These are phyloP conservation scores for Cuniculus paca DNA, from an alignment of 2,797 vertebrate genomes.

Conservation along the genomic window DNA sequence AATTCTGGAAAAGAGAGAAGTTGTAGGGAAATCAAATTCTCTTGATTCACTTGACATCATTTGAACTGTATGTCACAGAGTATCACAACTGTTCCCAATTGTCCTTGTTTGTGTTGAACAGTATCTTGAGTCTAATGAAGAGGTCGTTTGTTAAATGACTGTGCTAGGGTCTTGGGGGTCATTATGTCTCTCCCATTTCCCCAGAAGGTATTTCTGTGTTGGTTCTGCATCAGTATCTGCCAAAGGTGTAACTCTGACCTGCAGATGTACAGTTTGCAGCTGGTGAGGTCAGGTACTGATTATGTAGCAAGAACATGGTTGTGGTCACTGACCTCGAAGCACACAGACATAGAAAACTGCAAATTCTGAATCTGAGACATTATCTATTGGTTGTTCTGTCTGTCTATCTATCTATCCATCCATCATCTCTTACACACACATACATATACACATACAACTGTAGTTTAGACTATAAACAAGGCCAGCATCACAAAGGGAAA, in stretches of 20 bases:
- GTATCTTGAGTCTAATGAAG: background rate
- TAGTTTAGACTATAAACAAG: background rate
- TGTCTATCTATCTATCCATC: too few species aligned
- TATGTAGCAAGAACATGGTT: background rate
- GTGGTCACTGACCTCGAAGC: background rate
- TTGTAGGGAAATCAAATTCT: conserved; percentile 47
- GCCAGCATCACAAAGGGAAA: background rate
- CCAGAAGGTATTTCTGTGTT: background rate
- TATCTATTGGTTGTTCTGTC: background rate
- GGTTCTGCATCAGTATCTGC: background rate
- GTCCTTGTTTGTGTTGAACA: background rate
- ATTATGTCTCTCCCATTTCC: background rate
- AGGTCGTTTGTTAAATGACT: background rate
- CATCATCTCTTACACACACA: background rate
- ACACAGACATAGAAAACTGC: background rate
- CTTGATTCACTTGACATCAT: background rate
- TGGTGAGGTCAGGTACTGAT: background rate
- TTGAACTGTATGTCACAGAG: background rate
- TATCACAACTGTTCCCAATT: background rate
- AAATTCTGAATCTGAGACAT: background rate
- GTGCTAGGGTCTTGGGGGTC: background rate
- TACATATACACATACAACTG: background rate
- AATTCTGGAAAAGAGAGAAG: conserved; percentile 57
- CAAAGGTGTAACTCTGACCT: background rate
- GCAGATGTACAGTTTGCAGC: background rate